Evolutionary conservation across 1,140 invertebrate species (phyloP), one percentile per base, ranked within the genome.

Genomic region (Drosophila carrolli): DNA sequence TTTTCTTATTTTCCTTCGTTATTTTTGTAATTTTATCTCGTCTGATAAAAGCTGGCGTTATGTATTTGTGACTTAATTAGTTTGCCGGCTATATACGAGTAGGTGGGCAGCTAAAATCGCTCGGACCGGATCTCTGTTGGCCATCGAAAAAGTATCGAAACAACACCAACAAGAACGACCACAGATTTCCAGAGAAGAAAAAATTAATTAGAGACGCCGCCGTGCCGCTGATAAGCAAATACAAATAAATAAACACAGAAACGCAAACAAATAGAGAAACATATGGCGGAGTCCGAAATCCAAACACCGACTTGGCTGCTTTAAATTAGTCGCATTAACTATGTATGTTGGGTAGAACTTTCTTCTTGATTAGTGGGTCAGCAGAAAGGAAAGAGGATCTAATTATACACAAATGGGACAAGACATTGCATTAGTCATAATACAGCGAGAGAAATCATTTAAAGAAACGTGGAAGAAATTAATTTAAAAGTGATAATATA

Each of bases 11-110:
- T 66, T 61, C 47, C 11, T 58, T 61, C 44, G 44, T 61, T 32
- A 66, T 59, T 57, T 51, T 55, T 58, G 51, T 41, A 16, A n/a
- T 77, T 84, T 76, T 85, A 73, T 84, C 70, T 72, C 62, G 66
- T 43, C 66, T 71, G 84, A 88, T 88, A 89, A 88, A 83, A 72
- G 58, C 58, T 84, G 80, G 84, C 77, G 58, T 89, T 89, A 81
- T 89, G 84, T 89, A 81, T 89, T 71, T 75, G 80, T 73, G 84
- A 84, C 80, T 89, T 89, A 89, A 89, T 89, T 89, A 89, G 84
- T 89, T 81, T 81, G 53, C 76, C 54, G 43, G 78, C 62, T 38
- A 55, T 67, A 66, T 44, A 72, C 13, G 13, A 47, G 10, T 63
- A 75, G 41, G 83, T 88, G 75, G 83, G 75, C 66, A 68, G 78